Base-by-base conservation (phyloP, 2,113 vertebrate species). In the Chauna torquata region DNA sequence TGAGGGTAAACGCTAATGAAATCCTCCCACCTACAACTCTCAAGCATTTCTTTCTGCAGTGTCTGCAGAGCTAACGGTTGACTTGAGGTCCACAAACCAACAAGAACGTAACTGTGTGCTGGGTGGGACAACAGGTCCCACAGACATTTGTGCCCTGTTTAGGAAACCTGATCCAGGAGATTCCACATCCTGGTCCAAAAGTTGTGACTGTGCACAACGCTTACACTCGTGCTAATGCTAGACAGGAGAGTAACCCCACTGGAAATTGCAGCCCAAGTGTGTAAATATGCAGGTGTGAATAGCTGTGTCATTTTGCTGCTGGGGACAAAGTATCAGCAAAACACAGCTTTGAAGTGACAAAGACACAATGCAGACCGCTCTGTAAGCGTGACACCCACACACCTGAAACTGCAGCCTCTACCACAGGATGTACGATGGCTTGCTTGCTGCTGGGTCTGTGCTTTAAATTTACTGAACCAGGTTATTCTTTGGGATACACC, bases 171-270 rank as follows among this genome's bases (percentile, higher is more conserved):
- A 52, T 20, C 22, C 45, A 27, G 30, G 13, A 72, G 32, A 19
- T 62, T 49, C 61, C 36, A 22, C 4, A 4, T 20, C 54, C 49
- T 27, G 42, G 25, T 74, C 40, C 58, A 93, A 66, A 74, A 59
- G 80, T 40, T 1, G 0, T 49, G 28, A n/a, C n/a, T 69, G 34
- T 66, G 52, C 38, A n/a, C 27, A 32, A 20, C 1, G 1, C 25
- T 61, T 40, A 30, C 36, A 27, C 30, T 40, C 1, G 0, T 38
- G 45, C 40, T 22, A 24, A 52, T 14, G 50, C 0, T 1, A 83
- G 57, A 14, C 20, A 40, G 24, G 28, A 58, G 44, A 45, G 24
- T 9, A n/a, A 42, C 44, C 32, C 36, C 20, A 4, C 32, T 88
- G 28, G 65, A 66, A 78, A n/a, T 15, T 17, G 27, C 23, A 59